Evolutionary conservation across 2,888 invertebrate species (phyloP).

Genomic region (Leptarthrus brevirostris): DNA sequence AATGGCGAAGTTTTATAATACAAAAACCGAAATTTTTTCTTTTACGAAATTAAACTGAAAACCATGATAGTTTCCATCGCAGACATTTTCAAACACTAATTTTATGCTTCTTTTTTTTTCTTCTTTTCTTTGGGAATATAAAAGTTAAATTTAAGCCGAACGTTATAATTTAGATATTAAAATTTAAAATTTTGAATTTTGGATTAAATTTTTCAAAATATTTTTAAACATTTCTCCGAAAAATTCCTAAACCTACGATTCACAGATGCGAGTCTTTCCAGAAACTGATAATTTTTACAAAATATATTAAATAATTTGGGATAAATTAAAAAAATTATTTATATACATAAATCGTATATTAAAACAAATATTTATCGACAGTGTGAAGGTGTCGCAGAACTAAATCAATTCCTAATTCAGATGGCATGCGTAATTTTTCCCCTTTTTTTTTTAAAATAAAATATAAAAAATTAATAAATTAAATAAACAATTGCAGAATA

Average conservation of each 20-base stretch:
- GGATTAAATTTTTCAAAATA: neutral
- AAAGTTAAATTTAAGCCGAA: slow-evolving; percentile 15
- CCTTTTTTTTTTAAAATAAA: too few species aligned
- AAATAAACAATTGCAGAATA: too few species aligned
- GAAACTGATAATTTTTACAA: too few species aligned
- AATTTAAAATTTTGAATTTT: slow-evolving; percentile 9
- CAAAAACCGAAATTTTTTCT: slow-evolving; percentile 22
- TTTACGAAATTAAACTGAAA: neutral
- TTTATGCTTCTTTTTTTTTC: slow-evolving; percentile 25
- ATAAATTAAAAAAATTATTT: too few species aligned
- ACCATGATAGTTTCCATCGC: slow-evolving; percentile 12
- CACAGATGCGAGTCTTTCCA: slow-evolving; percentile 50
- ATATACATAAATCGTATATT: too few species aligned
- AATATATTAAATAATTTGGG: too few species aligned
- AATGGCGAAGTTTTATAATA: slow-evolving; percentile 23
- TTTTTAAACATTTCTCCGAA: slow-evolving; percentile 35
- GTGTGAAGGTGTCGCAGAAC: too few species aligned
- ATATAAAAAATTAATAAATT: too few species aligned
- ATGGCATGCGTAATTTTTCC: too few species aligned
- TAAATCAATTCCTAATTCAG: too few species aligned
- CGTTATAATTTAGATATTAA: neutral
- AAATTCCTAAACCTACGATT: slow-evolving; percentile 40
- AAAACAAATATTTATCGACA: too few species aligned
- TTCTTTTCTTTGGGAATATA: slow-evolving; percentile 29
- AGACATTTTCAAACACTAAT: slow-evolving; percentile 32